Percentiles rank a stretch among this genome's conserved stretches.
Conservation (phyloP, 1,140 invertebrate species). For the Pseudobourletiella spinata region DNA sequence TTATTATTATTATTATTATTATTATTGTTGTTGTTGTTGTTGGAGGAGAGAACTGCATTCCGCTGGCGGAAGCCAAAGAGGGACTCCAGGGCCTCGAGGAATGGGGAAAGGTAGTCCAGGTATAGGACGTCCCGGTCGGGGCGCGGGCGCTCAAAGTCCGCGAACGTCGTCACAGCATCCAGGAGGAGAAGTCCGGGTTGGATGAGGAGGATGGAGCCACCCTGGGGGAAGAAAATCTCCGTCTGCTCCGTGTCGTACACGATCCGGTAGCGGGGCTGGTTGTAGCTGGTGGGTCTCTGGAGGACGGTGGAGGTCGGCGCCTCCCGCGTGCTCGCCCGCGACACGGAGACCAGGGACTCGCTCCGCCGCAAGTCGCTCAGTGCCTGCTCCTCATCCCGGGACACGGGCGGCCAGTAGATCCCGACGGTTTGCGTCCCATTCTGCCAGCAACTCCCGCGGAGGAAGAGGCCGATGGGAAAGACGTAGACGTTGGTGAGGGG, state of each 20-base stretch:
- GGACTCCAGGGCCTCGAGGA: slow-evolving; percentile 24
- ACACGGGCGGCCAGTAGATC: slow-evolving; percentile 30
- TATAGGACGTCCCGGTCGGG: slow-evolving; percentile 18
- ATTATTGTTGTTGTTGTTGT: not conserved
- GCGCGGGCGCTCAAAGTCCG: slow-evolving; percentile 16
- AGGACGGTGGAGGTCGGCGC: not conserved
- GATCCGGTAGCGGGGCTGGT: slow-evolving; percentile 8
- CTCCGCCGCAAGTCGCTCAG: slow-evolving; percentile 15
- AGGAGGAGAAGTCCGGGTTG: slow-evolving; percentile 30
- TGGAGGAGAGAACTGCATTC: not conserved
- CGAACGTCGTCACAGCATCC: slow-evolving; percentile 20
- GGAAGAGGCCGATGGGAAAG: slow-evolving; percentile 31
- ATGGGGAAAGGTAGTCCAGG: slow-evolving; percentile 22
- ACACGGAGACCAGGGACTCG: slow-evolving; percentile 19
- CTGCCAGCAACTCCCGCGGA: slow-evolving; percentile 22
- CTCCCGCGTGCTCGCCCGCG: not conserved
- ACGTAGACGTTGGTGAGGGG: slow-evolving; percentile 19
- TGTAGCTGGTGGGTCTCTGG: not conserved
- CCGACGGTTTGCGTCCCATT: slow-evolving; percentile 18
- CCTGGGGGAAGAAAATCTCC: slow-evolving; percentile 1
- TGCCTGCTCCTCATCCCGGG: slow-evolving; percentile 28
- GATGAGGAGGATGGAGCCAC: slow-evolving; percentile 9
- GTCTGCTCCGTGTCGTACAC: slow-evolving; percentile 20
- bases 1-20: not conserved
- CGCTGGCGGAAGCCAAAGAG: not conserved